A percentile compares a stretch with the other conserved stretches of the same genome.
phyloP scores from a whole-genome alignment of 2,797 vertebrate species.

The Sternarchorhynchus goeldii region DNA sequence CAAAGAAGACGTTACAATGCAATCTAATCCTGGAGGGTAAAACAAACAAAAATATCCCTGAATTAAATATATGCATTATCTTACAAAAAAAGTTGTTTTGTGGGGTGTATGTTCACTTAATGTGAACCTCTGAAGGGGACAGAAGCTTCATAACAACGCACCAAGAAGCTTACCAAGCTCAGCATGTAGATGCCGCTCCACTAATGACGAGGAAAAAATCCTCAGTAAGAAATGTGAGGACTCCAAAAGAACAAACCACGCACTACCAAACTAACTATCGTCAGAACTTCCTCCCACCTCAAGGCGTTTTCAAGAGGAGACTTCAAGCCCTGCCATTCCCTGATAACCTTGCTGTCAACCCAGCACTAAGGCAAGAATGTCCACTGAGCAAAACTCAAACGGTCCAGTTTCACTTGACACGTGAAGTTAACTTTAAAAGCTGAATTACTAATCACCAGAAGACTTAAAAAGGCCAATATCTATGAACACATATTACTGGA shows the following conservation, averaged over 20 bases:
- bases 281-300: slow-evolving; percentile 69
- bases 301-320: slow-evolving; percentile 48
- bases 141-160: slow-evolving; percentile 59
- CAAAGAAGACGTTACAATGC: slow-evolving; percentile 59
- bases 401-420: neutral
- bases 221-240: slow-evolving; percentile 4
- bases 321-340: slow-evolving; percentile 67
- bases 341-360: slow-evolving; percentile 80
- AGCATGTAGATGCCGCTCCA: slow-evolving; percentile 47
- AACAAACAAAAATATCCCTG: slow-evolving; percentile 9
- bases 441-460: neutral
- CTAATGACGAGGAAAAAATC: slow-evolving; percentile 49
- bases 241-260: slow-evolving; percentile 25
- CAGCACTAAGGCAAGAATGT: slow-evolving; percentile 69
- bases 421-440: neutral
- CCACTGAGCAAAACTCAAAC: neutral
- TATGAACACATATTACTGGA: too few relatives aligned
- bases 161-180: slow-evolving; percentile 60
- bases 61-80: neutral
- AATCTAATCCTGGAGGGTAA: slow-evolving; percentile 60
- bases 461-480: too few relatives aligned
- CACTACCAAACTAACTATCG: slow-evolving; percentile 71
- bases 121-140: slow-evolving; percentile 59
- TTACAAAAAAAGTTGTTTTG: too few relatives aligned
- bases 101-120: neutral